Base-by-base conservation (phyloP, 2,888 invertebrate genomes). In the Noctua comes region DNA sequence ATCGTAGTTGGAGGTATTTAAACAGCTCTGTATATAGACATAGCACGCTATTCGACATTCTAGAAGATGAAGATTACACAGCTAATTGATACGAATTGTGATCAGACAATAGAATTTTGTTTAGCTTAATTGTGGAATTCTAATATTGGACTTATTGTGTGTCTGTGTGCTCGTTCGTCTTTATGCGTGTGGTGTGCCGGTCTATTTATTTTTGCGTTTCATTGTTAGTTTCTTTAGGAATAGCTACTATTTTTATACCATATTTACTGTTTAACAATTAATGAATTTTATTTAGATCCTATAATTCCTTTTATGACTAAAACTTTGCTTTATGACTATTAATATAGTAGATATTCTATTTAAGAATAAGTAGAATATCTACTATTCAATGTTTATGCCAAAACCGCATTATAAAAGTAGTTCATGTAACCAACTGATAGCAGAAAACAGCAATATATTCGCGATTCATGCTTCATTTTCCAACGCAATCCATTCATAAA, bases 41-140 rank as follows among this genome's bases (percentile, higher is more conserved):
- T 36, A 65, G 43, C 73, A 83, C 73, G 86, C 71, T n/a, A 86
- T 68, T 54, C 24, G 7, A 69, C 57, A 80, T 86, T 85, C 68
- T 76, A 59, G 24, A 40, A 59, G 24, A 73, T 64, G n/a, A 21
- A 64, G 66, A 64, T 43, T 57, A 59, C 57, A 59, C 7, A 59
- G 66, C 13, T 83, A 76, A 83, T 83, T 73, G 36, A 64, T 64
- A 64, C 57, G 65, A 74, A 82, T 74, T 64, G 57, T 62, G 43
- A 70, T 73, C 11, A 7, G 48, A 70, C 57, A 76, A 31, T 27
- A 62, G 64, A 78, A 64, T 83, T 73, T 73, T 71, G 76, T 86
- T 75, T 1, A 43, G n/a, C 31, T 48, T 5, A 77, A 68, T 69
- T 31, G 11, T 51, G 24, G 27, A 66, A 69, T 82, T 64, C 3